A percentile compares a stretch with the other conserved stretches of the same genome.
Conservation (phyloP, 2,113 vertebrate species). For the Catharus fuscescens region DNA sequence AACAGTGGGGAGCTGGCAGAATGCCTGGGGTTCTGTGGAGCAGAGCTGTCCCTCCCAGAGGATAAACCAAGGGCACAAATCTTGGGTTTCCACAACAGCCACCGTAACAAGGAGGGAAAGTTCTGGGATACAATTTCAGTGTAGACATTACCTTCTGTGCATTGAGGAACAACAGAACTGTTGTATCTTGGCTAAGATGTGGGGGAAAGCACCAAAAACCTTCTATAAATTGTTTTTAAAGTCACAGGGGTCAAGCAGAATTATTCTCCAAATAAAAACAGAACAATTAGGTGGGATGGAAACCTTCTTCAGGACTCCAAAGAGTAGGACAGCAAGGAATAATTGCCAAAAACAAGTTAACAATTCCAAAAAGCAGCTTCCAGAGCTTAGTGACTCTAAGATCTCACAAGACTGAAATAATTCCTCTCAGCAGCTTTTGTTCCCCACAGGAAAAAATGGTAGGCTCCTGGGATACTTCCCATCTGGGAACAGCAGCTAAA, state of each 20-base stretch:
- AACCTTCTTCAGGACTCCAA: not conserved
- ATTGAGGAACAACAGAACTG: not conserved
- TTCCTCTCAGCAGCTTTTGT: not conserved
- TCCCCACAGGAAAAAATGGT: not conserved
- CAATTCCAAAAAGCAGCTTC: not conserved
- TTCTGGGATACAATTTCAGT: not conserved
- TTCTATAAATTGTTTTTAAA: not conserved
- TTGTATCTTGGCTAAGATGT: not conserved
- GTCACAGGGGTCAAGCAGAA: not conserved
- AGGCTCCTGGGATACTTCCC: not conserved
- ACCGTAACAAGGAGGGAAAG: not conserved
- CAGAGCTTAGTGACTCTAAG: not conserved
- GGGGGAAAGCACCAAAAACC: not conserved
- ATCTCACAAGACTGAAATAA: not conserved
- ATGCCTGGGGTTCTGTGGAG: not conserved
- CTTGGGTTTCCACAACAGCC: slow-evolving; percentile 8
- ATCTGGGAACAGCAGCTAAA: not conserved
- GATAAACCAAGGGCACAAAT: slow-evolving; percentile 44
- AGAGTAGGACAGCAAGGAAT: not conserved
- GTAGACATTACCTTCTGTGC: not conserved
- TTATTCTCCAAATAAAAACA: not conserved
- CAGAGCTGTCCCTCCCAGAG: slow-evolving; percentile 13
- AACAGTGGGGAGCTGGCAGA: slow-evolving; percentile 10
- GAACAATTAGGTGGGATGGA: not conserved
- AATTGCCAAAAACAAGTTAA: not conserved